Evolutionary conservation across 2,888 invertebrate genomes (phyloP), one percentile per base, ranked within the genome.

Genomic region (Acholoe squamosa): DNA sequence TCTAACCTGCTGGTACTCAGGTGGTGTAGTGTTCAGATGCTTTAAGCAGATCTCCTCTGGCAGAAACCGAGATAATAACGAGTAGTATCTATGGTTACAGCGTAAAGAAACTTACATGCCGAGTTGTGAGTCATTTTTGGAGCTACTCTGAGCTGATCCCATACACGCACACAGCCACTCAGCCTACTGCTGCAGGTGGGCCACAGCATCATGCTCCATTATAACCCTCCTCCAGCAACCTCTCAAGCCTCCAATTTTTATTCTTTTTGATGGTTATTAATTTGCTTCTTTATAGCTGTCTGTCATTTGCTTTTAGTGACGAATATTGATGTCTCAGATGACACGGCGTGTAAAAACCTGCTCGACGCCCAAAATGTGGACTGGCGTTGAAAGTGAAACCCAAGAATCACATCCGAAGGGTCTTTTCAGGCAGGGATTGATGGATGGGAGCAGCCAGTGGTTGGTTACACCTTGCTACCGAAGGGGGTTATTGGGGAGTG

Each of bases 191-290:
- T 12, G 16, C 86, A 86, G 86, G 86, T 86, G 54, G 86, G 86
- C 52, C 86, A 86, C 84, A n/a, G n/a, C n/a, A n/a, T n/a, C 43
- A 86, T 86, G 80, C 80, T 80, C 80, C 80, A 80, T 34, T 80
- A 80, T 43, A 31, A 34, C 5, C 80, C 33, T 80, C 80, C 33
- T 80, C 34, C 80, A 19, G 12, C 33, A 33, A 10, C 80, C 80
- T 80, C 80, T 80, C 33, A 43, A 22, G 76, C 1, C 61, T 43
- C 43, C 3, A 28, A 76, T 76, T 76, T 76, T 25, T 76, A 14
- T 28, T 28, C 76, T 43, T 22, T n/a, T 80, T 33, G 14, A 25
- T 71, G 28, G 25, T 71, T 28, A 71, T 61, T 61, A 19, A 61
- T n/a, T 61, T n/a, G 22, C 19, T 61, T 61, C 61, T 61, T n/a